Conservation (phyloP, 64 coral and sea anemone genomes). For the Acropora yongei region DNA sequence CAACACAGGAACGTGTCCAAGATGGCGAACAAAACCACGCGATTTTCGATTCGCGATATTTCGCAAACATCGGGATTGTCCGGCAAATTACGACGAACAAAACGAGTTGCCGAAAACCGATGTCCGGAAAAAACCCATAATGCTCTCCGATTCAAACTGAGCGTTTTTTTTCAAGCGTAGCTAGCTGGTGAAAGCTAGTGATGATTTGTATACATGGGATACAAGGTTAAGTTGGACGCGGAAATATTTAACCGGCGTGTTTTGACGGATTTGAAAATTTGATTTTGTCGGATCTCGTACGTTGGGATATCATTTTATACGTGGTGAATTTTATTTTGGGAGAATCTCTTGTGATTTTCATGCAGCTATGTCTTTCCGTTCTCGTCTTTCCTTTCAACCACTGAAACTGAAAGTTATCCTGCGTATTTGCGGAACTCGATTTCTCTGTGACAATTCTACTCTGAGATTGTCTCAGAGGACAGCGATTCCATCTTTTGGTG, state of each 20-base stretch:
- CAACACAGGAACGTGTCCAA: constrained; percentile 90
- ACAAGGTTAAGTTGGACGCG: background rate
- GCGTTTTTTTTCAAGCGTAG: background rate
- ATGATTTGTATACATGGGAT: background rate
- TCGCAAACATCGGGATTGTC: constrained; percentile 1
- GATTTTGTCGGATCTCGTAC: background rate
- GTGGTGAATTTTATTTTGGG: too few relatives aligned
- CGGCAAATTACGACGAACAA: background rate
- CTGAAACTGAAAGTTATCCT: background rate
- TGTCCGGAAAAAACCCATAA: background rate
- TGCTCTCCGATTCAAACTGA: background rate
- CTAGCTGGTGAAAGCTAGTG: too few relatives aligned
- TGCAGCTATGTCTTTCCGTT: background rate
- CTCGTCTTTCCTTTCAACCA: background rate
- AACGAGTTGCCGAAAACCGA: constrained; percentile 3
- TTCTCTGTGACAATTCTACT: constrained; percentile 3
- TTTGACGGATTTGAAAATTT: background rate
- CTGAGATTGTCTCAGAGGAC: constrained; percentile 40
- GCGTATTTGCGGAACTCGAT: background rate
- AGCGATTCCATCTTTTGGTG: constrained; percentile 36
- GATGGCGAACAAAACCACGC: constrained; percentile 75
- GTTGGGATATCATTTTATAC: background rate
- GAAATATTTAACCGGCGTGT: too few relatives aligned
- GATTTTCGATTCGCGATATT: constrained; percentile 82
- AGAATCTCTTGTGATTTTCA: background rate